Percentiles rank a stretch among this genome's conserved stretches.
These are phyloP conservation scores for Pachymerium ferrugineum DNA, from an alignment of 2,888 invertebrate genomes.

Conservation along the genomic window DNA sequence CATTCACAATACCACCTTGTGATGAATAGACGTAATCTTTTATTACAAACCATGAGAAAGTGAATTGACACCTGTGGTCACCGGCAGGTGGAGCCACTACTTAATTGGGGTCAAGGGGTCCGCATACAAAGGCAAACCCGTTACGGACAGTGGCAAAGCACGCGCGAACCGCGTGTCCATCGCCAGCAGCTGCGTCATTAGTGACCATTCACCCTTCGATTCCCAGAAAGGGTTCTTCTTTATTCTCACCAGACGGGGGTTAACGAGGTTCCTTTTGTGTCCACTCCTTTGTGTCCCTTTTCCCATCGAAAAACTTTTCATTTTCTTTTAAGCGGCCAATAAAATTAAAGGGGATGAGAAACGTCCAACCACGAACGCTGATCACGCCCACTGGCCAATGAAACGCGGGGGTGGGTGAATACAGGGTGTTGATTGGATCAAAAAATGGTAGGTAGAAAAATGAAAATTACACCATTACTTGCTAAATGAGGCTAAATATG, in stretches of 20 bases:
- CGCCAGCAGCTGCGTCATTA: background rate
- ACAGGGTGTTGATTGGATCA: no score
- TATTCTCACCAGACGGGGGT: background rate
- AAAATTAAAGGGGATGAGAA: no score
- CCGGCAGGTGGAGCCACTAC: background rate
- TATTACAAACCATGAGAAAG: background rate
- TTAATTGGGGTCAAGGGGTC: background rate
- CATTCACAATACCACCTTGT: background rate
- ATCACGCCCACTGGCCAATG: no score
- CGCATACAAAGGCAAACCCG: background rate
- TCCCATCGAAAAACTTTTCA: background rate
- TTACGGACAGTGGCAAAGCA: background rate
- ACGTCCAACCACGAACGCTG: no score
- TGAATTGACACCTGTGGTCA: background rate
- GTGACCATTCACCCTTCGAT: background rate
- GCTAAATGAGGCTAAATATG: no score
- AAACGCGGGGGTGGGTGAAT: no score
- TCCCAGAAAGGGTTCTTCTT: background rate
- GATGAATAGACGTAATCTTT: background rate
- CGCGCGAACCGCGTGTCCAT: background rate
- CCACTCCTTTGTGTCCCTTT: background rate
- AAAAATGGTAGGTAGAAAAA: no score
- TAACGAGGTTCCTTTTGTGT: background rate
- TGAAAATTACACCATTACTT: no score
- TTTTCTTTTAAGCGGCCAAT: background rate